Percentiles rank a stretch among this genome's conserved stretches.
Conservation (phyloP, 2,797 vertebrate genomes). For the Bradypodion ventrale region DNA sequence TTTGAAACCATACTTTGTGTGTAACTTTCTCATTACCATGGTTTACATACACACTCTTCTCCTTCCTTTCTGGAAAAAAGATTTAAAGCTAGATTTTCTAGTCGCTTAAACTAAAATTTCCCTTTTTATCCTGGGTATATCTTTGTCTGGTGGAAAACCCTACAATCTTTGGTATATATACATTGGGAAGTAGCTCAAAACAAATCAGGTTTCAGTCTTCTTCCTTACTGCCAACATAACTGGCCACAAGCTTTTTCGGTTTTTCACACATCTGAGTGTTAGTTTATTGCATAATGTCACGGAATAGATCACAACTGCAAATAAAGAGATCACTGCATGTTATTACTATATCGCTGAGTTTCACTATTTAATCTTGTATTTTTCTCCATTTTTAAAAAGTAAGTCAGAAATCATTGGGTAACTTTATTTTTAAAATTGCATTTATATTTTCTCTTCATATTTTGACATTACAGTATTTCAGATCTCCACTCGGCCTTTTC, state of each 20-base stretch:
- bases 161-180: not conserved
- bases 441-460: conserved; percentile 3
- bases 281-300: not conserved
- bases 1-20: not conserved
- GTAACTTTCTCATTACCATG: not conserved
- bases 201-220: not conserved
- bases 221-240: not conserved
- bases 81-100: too few species aligned
- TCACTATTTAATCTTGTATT: not conserved
- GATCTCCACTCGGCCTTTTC: fast-evolving
- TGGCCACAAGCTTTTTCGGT: too few species aligned
- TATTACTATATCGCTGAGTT: not conserved
- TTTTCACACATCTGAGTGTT: not conserved
- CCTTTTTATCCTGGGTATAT: not conserved
- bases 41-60: not conserved
- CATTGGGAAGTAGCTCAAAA: too few species aligned
- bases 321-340: not conserved
- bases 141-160: too few species aligned
- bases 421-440: not conserved
- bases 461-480: conserved; percentile 45
- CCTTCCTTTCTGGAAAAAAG: not conserved
- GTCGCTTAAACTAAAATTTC: not conserved
- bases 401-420: not conserved
- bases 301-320: not conserved
- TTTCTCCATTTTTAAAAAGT: not conserved